These are phyloP conservation scores for Drosophila guanche DNA, from an alignment of 1,140 invertebrate genomes.

Conservation along the genomic window DNA sequence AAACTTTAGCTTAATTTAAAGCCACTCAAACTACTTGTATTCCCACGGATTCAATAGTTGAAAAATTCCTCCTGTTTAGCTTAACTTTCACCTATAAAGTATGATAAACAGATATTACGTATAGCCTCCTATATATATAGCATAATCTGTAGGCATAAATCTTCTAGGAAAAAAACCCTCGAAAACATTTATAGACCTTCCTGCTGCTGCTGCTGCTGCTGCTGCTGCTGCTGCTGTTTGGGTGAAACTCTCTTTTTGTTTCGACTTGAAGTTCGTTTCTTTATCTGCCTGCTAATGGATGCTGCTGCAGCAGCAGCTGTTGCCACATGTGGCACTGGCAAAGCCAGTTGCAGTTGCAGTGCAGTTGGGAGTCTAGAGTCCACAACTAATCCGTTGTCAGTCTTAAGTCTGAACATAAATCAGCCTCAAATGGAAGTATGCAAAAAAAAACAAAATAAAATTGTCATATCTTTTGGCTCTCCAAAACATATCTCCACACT, in stretches of 20 bases:
- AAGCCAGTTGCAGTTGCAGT: slow-evolving; percentile 24
- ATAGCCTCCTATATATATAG: slow-evolving; percentile 1
- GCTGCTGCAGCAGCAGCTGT: slow-evolving; percentile 58
- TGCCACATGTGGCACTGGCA: slow-evolving; percentile 40
- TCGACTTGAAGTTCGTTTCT: slow-evolving; percentile 55
- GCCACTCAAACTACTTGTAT: too few species aligned
- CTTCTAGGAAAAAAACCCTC: slow-evolving; percentile 28
- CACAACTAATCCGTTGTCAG: slow-evolving; percentile 74
- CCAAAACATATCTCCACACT: slow-evolving; percentile 28
- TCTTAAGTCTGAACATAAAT: slow-evolving; percentile 71
- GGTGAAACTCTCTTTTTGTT: slow-evolving; percentile 33
- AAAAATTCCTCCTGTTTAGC: too few species aligned
- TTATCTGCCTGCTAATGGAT: slow-evolving; percentile 70
- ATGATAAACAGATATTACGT: background rate
- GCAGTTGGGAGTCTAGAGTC: slow-evolving; percentile 36
- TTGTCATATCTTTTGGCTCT: slow-evolving; percentile 44
- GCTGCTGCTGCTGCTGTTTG: slow-evolving; percentile 1
- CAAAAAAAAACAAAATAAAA: slow-evolving; percentile 26
- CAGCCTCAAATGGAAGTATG: slow-evolving; percentile 48
- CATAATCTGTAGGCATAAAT: slow-evolving; percentile 26
- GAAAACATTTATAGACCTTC: slow-evolving; percentile 36
- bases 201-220: slow-evolving; percentile 7
- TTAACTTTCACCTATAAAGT: background rate
- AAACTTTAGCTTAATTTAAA: too few species aligned
- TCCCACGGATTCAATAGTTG: too few species aligned